Evolutionary conservation across 2,888 invertebrate genomes (phyloP).

Genomic region (Trypoxylon attenuatum): DNA sequence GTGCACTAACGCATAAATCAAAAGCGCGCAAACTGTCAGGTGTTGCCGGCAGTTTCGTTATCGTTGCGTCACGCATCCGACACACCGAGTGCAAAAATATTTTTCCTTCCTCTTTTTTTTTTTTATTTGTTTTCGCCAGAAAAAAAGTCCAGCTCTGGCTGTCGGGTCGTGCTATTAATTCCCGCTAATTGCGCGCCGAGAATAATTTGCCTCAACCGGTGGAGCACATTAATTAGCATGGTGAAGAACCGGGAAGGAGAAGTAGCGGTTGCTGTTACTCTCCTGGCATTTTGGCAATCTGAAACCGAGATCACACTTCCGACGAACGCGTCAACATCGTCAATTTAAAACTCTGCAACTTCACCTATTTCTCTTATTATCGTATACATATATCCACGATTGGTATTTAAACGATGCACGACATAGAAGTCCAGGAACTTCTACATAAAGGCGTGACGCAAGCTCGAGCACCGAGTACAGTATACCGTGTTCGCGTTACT

Average conservation of each 20-base stretch:
- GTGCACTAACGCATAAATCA: constrained; percentile 53
- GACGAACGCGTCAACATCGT: no score
- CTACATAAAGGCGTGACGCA: constrained; percentile 37
- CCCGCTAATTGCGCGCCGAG: no score
- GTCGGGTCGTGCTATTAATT: not conserved
- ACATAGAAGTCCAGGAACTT: constrained; percentile 6
- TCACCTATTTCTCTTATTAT: constrained; percentile 21
- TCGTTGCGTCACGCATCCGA: constrained; percentile 39
- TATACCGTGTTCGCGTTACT: constrained; percentile 48
- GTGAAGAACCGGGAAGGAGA: no score
- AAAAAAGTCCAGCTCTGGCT: no score
- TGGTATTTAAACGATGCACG: constrained; percentile 41
- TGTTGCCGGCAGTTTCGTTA: constrained; percentile 47
- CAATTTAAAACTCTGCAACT: not conserved
- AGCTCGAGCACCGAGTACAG: constrained; percentile 29
- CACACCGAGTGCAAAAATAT: constrained; percentile 44
- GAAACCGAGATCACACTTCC: no score
- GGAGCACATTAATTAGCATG: not conserved
- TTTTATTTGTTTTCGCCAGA: no score
- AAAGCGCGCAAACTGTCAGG: constrained; percentile 43
- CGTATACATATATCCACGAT: constrained; percentile 29
- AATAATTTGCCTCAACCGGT: not conserved
- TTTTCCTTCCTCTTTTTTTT: not conserved
- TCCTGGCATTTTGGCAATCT: no score
- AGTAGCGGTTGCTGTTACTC: no score